These are phyloP conservation scores for Anolis apletophallus DNA, from an alignment of 2,797 vertebrate species.

Conservation along the genomic window DNA sequence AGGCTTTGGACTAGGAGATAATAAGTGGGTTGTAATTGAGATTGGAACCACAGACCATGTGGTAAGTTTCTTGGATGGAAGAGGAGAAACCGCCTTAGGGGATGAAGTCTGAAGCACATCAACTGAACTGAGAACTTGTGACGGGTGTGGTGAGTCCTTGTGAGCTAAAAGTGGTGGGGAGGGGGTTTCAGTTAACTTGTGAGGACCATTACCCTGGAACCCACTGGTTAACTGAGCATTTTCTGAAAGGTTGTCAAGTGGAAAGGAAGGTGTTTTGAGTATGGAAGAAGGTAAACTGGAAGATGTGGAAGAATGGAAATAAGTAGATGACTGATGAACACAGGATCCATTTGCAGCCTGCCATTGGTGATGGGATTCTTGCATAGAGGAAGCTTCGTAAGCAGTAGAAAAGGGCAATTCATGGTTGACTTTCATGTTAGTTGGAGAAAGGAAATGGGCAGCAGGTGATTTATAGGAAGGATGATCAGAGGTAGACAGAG, in stretches of 20 bases:
- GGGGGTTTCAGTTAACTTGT: constrained; percentile 49
- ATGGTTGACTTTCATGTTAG: constrained; percentile 72
- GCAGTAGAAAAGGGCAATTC: constrained; percentile 53
- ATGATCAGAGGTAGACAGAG: constrained; percentile 77
- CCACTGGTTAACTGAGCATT: constrained; percentile 44
- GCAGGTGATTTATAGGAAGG: constrained; percentile 78
- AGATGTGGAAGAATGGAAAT: constrained; percentile 65
- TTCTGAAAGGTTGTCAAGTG: constrained; percentile 51
- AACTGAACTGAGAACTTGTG: constrained; percentile 30
- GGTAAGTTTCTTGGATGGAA: constrained; percentile 79
- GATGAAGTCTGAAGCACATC: constrained; percentile 53
- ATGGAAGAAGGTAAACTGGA: constrained; percentile 50
- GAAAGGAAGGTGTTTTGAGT: constrained; percentile 58
- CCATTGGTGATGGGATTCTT: constrained; percentile 71
- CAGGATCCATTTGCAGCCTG: constrained; percentile 68
- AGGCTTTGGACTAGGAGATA: constrained; percentile 87
- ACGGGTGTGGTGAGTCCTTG: constrained; percentile 30
- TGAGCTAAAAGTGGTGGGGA: constrained; percentile 20
- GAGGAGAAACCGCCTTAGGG: constrained; percentile 62
- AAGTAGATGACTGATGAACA: constrained; percentile 73
- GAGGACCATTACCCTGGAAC: constrained; percentile 46
- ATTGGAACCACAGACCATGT: constrained; percentile 84
- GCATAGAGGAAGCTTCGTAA: constrained; percentile 70
- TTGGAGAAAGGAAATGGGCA: constrained; percentile 77
- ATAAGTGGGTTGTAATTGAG: constrained; percentile 81